Conservation (phyloP, 2,113 vertebrate species). For the Xiphophorus hellerii region DNA sequence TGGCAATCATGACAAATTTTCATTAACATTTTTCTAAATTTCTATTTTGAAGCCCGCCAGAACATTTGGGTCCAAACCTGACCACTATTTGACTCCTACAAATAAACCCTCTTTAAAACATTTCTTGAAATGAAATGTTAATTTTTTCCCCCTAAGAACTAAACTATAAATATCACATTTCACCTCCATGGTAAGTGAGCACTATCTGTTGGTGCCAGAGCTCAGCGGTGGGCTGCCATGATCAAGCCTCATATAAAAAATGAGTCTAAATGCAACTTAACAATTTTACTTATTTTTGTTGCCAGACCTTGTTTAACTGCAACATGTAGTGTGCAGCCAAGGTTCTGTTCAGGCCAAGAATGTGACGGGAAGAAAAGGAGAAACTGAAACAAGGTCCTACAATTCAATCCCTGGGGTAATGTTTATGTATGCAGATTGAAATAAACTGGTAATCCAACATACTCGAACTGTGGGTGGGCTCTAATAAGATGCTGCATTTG, state of each 20-base stretch:
- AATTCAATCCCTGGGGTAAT: constrained; percentile 9
- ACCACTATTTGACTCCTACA: background rate
- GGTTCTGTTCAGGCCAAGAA: constrained; percentile 7
- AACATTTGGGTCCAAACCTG: background rate
- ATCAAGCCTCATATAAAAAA: constrained; percentile 14
- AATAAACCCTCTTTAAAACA: background rate
- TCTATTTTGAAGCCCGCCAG: background rate
- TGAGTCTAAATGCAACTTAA: constrained; percentile 8
- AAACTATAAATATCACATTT: background rate
- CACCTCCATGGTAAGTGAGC: background rate
- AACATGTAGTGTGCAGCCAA: constrained; percentile 25
- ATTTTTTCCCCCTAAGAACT: background rate
- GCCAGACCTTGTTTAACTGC: constrained; percentile 30
- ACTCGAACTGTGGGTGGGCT: constrained; percentile 47
- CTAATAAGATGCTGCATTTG: constrained; percentile 62
- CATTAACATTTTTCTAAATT: background rate
- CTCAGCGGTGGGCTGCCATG: background rate
- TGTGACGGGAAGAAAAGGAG: background rate
- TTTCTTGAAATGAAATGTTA: background rate
- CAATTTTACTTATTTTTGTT: background rate
- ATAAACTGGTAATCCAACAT: constrained; percentile 53
- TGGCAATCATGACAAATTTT: no score
- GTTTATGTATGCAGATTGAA: constrained; percentile 53
- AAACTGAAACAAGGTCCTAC: background rate
- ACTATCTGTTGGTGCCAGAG: background rate